A percentile compares a stretch with the other conserved stretches of the same genome.
Evolutionary conservation across 1,140 invertebrate species (phyloP).

Genomic region (Caerostris darwini): DNA sequence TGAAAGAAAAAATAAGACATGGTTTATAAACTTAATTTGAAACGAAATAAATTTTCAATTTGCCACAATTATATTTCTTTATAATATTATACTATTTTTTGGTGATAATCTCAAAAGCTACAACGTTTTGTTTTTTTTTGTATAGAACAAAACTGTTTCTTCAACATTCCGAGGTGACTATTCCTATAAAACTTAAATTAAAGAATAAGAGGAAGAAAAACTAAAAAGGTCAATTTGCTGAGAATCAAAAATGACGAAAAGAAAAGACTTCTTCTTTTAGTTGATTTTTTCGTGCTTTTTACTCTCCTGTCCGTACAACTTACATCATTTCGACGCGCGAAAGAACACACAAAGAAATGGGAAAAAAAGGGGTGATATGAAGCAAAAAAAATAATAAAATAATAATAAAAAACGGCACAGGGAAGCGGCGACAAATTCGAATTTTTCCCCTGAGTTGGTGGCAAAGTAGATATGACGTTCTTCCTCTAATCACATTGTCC

Average conservation of each 20-base stretch:
- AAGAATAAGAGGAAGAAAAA: conserved; percentile 47
- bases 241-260: conserved; percentile 52
- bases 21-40: conserved; percentile 18
- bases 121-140: background rate
- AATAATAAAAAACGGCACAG: conserved; percentile 26
- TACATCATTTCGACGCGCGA: conserved; percentile 66
- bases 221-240: conserved; percentile 68
- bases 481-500: conserved; percentile 76
- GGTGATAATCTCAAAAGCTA: background rate
- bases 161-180: conserved; percentile 7
- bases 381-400: conserved; percentile 29
- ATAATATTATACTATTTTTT: background rate
- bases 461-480: conserved; percentile 77
- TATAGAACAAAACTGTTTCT: background rate
- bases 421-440: conserved; percentile 74
- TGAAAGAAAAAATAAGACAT: background rate
- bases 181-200: conserved; percentile 62
- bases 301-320: conserved; percentile 56
- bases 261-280: conserved; percentile 25
- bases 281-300: background rate
- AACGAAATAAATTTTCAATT: background rate
- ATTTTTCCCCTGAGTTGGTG: conserved; percentile 77
- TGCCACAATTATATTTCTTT: background rate
- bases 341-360: background rate
- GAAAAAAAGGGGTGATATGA: conserved; percentile 28